Base-by-base conservation (phyloP, 2,888 invertebrate genomes). In the Lapara coniferarum region DNA sequence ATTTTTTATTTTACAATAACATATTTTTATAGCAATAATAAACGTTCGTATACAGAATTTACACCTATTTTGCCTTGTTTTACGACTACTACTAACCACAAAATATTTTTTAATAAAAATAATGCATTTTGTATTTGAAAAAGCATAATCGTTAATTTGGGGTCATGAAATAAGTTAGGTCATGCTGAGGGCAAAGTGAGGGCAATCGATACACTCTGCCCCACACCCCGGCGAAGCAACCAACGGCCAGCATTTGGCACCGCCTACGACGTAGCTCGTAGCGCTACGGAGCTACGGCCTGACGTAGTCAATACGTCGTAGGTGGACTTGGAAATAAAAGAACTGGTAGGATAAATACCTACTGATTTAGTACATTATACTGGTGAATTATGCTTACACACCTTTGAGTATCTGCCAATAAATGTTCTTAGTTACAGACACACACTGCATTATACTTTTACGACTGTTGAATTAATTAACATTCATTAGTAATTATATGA, bases 131-230 rank as follows among this genome's bases (percentile, higher is more conserved):
- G 46, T 49, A 49, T 19, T 19, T 67, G 8, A 44, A 67, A 16
- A 19, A 30, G 49, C 37, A 69, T 70, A 70, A 37, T 71, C 55
- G 19, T 52, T 70, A 71, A 73, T 71, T 76, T 67, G 70, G 71
- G 71, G 74, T 79, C 72, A 78, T 76, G 78, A 78, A 82, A 80
- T 79, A 80, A 78, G 77, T 81, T 81, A 81, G 84, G 84, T 85
- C 80, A 82, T 74, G 74, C 71, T 73, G 78, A 84, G 80, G 79
- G 77, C 78, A 82, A 74, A 73, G 71, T 76, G 78, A 77, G 80
- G 78, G 81, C 83, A 89, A 89, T 89, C 89, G 81, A 89, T 90
- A 85, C 79, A 74, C 78, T 80, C 76, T 78, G 73, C 81, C 83
- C 81, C 85, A 81, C 84, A 81, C 86, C 81, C 85, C 81, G 76